Percentiles rank a stretch among this genome's conserved stretches.
phyloP scores from a whole-genome alignment of 2,113 vertebrate species.

The Hymenochirus boettgeri region DNA sequence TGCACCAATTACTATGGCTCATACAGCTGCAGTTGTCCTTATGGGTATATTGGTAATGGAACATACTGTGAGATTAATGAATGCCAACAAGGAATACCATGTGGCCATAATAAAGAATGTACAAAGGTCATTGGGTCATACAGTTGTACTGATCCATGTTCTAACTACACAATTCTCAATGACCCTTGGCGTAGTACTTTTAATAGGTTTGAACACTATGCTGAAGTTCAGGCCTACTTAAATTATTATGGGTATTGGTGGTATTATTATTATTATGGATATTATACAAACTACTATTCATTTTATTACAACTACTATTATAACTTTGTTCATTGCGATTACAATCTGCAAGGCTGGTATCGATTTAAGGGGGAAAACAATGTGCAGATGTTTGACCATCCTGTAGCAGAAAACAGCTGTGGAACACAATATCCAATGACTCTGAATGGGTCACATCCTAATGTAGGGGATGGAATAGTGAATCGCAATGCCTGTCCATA shows the following conservation, averaged over 20 bases:
- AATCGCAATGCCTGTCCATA: conserved; percentile 40
- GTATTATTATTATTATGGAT: too few species aligned
- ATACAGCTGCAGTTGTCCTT: conserved; percentile 46
- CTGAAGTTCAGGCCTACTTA: too few species aligned
- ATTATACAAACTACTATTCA: too few species aligned
- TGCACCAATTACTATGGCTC: conserved; percentile 44
- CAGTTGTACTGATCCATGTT: conserved; percentile 48
- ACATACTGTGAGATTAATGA: conserved; percentile 8
- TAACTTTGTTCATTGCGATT: conserved; percentile 48
- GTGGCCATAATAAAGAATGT: conserved; percentile 1
- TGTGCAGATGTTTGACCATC: conserved; percentile 38
- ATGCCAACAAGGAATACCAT: conserved; percentile 1
- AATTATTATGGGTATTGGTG: accelerated
- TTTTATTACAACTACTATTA: too few species aligned
- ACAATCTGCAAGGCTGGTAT: conserved; percentile 34
- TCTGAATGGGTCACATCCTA: conserved; percentile 46
- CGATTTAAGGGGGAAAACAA: conserved; percentile 50
- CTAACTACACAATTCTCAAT: conserved; percentile 37
- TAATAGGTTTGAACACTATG: too few species aligned
- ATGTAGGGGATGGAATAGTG: conserved; percentile 23
- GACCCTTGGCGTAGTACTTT: conserved; percentile 18
- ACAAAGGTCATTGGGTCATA: background rate
- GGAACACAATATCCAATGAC: conserved; percentile 44
- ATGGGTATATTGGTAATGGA: conserved; percentile 45
- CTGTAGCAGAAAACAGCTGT: conserved; percentile 23